Evolutionary conservation across 2,888 invertebrate species (phyloP).

Genomic region (Callyntrura guangdongensis): DNA sequence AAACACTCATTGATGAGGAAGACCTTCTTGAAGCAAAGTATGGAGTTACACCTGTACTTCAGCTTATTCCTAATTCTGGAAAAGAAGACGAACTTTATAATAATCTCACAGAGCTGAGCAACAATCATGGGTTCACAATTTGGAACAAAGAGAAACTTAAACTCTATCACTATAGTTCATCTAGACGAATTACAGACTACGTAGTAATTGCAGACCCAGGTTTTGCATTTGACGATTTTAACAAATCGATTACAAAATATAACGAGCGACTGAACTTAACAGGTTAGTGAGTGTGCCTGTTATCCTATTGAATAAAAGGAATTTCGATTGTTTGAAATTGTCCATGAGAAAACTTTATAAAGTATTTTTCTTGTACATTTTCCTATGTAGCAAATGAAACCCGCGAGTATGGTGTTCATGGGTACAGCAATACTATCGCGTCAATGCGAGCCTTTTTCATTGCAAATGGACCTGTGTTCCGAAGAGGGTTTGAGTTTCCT

Average conservation of each 20-base stretch:
- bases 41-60: slow-evolving; percentile 88
- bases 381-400: slow-evolving; percentile 86
- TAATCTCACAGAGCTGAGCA: slow-evolving; percentile 86
- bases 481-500: slow-evolving; percentile 82
- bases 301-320: background rate
- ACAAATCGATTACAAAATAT: slow-evolving; percentile 86
- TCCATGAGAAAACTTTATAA: too few species aligned
- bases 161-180: slow-evolving; percentile 89
- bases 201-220: slow-evolving; percentile 89
- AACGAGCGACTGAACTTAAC: slow-evolving; percentile 86
- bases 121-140: slow-evolving; percentile 87
- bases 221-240: slow-evolving; percentile 88
- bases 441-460: slow-evolving; percentile 91
- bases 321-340: slow-evolving; percentile 7
- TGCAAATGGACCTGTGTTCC: slow-evolving; percentile 90
- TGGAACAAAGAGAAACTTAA: slow-evolving; percentile 88
- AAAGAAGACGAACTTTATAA: slow-evolving; percentile 87
- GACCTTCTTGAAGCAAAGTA: slow-evolving; percentile 86
- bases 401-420: slow-evolving; percentile 89
- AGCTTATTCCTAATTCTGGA: slow-evolving; percentile 89
- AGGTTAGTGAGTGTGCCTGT: slow-evolving; percentile 85
- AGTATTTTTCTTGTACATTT: background rate
- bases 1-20: slow-evolving; percentile 87
- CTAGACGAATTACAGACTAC: slow-evolving; percentile 89
- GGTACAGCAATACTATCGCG: slow-evolving; percentile 88